Evolutionary conservation across 23 tunicate genomes (phyloP).

Genomic region (Halocynthia roretzi): DNA sequence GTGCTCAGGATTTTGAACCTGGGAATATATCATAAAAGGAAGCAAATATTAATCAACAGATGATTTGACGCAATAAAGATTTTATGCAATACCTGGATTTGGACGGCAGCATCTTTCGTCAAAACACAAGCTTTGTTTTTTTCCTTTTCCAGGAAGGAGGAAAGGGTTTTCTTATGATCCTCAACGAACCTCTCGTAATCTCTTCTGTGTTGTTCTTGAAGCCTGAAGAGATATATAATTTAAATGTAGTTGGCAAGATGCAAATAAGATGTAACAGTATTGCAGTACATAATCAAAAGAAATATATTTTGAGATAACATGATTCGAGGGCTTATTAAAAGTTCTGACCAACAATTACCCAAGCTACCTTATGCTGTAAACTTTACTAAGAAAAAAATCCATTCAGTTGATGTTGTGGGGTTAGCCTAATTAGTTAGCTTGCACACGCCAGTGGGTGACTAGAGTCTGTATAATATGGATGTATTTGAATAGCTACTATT

Average conservation of each 20-base stretch:
- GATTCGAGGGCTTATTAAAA: not conserved
- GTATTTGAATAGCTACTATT: too few relatives aligned
- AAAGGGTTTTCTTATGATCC: constrained; percentile 60
- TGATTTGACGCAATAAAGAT: not conserved
- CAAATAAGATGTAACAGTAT: not conserved
- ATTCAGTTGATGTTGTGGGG: too few relatives aligned
- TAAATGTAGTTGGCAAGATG: not conserved
- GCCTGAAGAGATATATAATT: constrained; percentile 21
- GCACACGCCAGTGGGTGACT: too few relatives aligned
- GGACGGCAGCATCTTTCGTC: constrained; percentile 5
- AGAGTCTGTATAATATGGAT: too few relatives aligned
- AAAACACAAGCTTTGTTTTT: constrained; percentile 7
- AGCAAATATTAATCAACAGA: too few relatives aligned
- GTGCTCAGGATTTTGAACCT: not conserved
- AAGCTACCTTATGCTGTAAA: too few relatives aligned
- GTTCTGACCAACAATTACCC: too few relatives aligned
- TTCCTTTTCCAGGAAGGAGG: constrained; percentile 48
- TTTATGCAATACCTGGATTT: constrained; percentile 11
- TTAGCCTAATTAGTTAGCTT: too few relatives aligned
- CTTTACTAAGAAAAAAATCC: too few relatives aligned
- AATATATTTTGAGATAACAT: not conserved
- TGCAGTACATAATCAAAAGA: not conserved
- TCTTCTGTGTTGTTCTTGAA: constrained; percentile 54
- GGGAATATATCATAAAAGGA: not conserved
- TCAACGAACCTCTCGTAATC: constrained; percentile 59